phyloP scores from a whole-genome alignment of 2,113 vertebrate species.

The Clarias gariepinus region DNA sequence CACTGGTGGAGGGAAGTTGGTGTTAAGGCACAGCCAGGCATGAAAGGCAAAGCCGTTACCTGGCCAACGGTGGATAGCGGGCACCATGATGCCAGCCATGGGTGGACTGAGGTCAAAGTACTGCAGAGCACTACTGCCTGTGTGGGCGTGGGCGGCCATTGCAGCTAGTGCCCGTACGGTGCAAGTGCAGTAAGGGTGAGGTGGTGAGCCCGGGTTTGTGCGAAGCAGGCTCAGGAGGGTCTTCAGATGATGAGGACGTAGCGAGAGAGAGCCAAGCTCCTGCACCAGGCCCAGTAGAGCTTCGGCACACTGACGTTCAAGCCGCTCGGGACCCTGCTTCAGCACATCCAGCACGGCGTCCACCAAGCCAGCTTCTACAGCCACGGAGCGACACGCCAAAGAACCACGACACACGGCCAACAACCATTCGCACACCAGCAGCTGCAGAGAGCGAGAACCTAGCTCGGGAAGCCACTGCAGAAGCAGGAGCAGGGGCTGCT shows the following conservation, averaged over 20 bases:
- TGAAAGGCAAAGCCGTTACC: conserved; percentile 90
- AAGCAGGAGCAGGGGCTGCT: conserved; percentile 89
- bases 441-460: conserved; percentile 78
- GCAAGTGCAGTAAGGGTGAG: conserved; percentile 71
- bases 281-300: conserved; percentile 83
- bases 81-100: conserved; percentile 98
- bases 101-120: conserved; percentile 91
- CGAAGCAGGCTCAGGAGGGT: conserved; percentile 78
- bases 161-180: conserved; percentile 81
- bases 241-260: conserved; percentile 84
- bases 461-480: conserved; percentile 86
- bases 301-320: conserved; percentile 79
- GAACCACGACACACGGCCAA: conserved; percentile 82
- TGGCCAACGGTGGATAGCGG: conserved; percentile 88
- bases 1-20: conserved; percentile 58
- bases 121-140: conserved; percentile 76
- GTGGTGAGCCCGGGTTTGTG: conserved; percentile 48
- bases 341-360: conserved; percentile 78
- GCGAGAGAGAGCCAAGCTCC: conserved; percentile 83
- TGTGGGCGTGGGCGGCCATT: conserved; percentile 81
- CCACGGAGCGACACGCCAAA: conserved; percentile 83
- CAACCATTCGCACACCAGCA: conserved; percentile 83
- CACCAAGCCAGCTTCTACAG: conserved; percentile 90
- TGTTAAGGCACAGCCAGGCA: conserved; percentile 89
- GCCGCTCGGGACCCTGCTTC: conserved; percentile 57